Base-by-base conservation (phyloP, 1,140 invertebrate species). In the Nomia melanderi region DNA sequence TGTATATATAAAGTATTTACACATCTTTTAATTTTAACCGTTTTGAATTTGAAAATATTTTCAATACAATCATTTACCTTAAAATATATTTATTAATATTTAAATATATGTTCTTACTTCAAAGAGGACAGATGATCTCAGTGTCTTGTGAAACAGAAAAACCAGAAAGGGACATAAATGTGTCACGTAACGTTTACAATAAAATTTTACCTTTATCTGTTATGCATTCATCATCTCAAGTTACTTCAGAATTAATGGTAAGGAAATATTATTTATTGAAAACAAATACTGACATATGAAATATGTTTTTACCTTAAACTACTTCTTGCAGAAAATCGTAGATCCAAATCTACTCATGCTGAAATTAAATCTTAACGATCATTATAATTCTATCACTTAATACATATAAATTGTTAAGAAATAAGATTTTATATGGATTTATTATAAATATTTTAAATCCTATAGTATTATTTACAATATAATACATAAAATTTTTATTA, bases 331-430 rank as follows among this genome's bases (percentile, higher is more conserved):
- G 91, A 89, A 88, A 66, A 83, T 90, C 27, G 81, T 91, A 41
- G 90, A 92, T 77, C 91, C 91, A 27, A 85, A 86, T 62, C 54
- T 91, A 27, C 54, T 90, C 14, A 83, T 91, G 63, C 77, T 92
- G 12, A 91, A 90, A 78, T 80, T 89, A 59, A 87, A 89, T 74
- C 74, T 91, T 5, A 86, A 91, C 25, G 84, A 90, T 76, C 86
- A 89, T 44, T 56, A 90, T 29, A 82, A 86, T 25, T 47, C 71
- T 54, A 65, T 69, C 11, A 79, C 85, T 25, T 70, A 83, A 62
- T 73, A 50, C 27, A 63, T 82, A 41, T 36, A 75, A 67, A 71
- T 6, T 47, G 29, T 79, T 67, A 54, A 77, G 20, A 67, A 62
- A 59, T 72, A 76, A 81, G 63, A 78, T 39, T 60, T 76, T 60